Evolutionary conservation across 2,797 vertebrate genomes (phyloP).

Genomic region (Epinephelus malabaricus): DNA sequence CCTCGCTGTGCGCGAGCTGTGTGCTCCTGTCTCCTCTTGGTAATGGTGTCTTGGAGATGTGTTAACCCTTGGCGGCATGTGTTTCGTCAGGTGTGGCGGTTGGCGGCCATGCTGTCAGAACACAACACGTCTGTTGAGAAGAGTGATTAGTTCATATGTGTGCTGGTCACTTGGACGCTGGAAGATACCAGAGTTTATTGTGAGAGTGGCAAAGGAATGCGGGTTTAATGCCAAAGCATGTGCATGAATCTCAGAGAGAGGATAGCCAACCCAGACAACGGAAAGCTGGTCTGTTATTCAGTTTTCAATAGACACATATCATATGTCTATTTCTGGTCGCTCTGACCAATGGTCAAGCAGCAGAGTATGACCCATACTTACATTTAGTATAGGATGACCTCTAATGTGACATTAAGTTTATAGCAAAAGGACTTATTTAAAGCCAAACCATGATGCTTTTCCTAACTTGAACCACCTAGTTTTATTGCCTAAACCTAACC

Average conservation of each 20-base stretch:
- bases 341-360: too few relatives aligned
- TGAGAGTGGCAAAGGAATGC: background rate
- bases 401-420: too few relatives aligned
- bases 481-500: too few relatives aligned
- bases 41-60: slow-evolving; percentile 47
- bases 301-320: background rate
- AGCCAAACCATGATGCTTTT: too few relatives aligned
- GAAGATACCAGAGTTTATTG: background rate
- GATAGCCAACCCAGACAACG: background rate
- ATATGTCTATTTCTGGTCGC: too few relatives aligned
- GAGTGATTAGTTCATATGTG: slow-evolving; percentile 23
- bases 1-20: slow-evolving; percentile 29
- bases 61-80: slow-evolving; percentile 45
- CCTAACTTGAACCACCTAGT: too few relatives aligned
- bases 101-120: slow-evolving; percentile 31
- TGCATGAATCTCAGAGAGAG: background rate
- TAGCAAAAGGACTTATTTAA: too few relatives aligned
- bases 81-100: slow-evolving; percentile 25
- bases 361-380: too few relatives aligned
- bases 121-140: slow-evolving; percentile 10
- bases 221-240: background rate
- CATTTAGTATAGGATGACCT: too few relatives aligned
- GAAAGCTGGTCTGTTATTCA: background rate
- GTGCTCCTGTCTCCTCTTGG: slow-evolving; percentile 37
- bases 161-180: background rate